These are phyloP conservation scores for Hirundichthys speculiger DNA, from an alignment of 2,113 vertebrate genomes.

Conservation along the genomic window DNA sequence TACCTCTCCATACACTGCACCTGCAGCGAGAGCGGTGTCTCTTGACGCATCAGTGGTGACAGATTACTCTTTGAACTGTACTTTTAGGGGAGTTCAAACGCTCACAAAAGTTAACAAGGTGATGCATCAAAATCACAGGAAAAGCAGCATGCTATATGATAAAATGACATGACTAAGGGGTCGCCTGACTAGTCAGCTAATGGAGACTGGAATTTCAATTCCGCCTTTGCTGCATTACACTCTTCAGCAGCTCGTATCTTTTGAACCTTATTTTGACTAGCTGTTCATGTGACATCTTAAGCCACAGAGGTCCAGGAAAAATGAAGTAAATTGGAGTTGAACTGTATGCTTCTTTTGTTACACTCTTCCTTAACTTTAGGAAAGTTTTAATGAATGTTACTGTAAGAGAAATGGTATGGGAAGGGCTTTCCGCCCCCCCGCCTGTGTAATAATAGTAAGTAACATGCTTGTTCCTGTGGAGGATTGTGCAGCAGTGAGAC, in stretches of 20 bases:
- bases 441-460: too few relatives aligned
- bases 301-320: conserved; percentile 13
- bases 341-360: conserved; percentile 26
- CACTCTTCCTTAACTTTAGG: conserved; percentile 28
- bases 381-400: conserved; percentile 67
- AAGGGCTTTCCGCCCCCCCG: conserved; percentile 1
- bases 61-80: conserved; percentile 60
- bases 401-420: conserved; percentile 6
- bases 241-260: not conserved
- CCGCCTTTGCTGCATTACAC: not conserved
- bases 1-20: conserved; percentile 45
- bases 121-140: conserved; percentile 32
- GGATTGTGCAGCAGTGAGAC: conserved; percentile 18
- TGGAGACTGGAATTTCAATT: not conserved
- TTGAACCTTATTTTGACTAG: conserved; percentile 6
- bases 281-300: conserved; percentile 22
- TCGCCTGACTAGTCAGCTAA: conserved; percentile 8
- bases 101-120: conserved; percentile 50
- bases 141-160: conserved; percentile 1
- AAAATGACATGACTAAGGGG: conserved; percentile 7
- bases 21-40: conserved; percentile 35
- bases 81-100: conserved; percentile 54
- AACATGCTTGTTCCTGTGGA: not conserved
- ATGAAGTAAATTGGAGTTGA: conserved; percentile 44
- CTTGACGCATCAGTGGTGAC: conserved; percentile 50